Evolutionary conservation across 2,797 vertebrate genomes (phyloP).

Genomic region (Notolepis coatsorum): DNA sequence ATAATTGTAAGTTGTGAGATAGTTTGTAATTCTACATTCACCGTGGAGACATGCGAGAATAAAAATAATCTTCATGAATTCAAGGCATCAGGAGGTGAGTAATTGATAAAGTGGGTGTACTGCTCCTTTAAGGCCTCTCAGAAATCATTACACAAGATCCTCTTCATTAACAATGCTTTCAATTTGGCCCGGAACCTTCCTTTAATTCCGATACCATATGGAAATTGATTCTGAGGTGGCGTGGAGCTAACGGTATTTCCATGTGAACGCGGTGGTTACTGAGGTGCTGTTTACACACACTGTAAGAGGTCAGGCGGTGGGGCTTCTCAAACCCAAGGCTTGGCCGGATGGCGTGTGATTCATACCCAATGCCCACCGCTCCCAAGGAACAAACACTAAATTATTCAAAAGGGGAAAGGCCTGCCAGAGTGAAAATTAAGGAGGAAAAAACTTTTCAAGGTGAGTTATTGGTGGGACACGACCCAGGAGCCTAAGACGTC

Average conservation of each 20-base stretch:
- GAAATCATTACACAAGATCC: not conserved
- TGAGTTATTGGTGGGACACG: slow-evolving; percentile 80
- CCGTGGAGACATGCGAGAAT: no score
- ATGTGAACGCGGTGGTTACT: slow-evolving; percentile 47
- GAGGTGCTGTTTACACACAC: slow-evolving; percentile 58
- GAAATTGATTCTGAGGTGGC: slow-evolving; percentile 32
- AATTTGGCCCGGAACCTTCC: slow-evolving; percentile 37
- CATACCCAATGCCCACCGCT: slow-evolving; percentile 63
- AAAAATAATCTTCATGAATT: no score
- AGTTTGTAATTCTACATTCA: no score
- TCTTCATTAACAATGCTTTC: not conserved
- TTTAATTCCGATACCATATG: slow-evolving; percentile 7
- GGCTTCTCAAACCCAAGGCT: slow-evolving; percentile 53
- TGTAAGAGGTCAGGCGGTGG: slow-evolving; percentile 46
- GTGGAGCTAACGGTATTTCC: slow-evolving; percentile 52
- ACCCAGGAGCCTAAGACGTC: slow-evolving; percentile 72
- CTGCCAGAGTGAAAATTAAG: slow-evolving; percentile 80
- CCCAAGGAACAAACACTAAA: slow-evolving; percentile 74
- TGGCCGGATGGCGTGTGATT: slow-evolving; percentile 60
- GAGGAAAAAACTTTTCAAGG: slow-evolving; percentile 82
- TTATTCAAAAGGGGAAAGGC: slow-evolving; percentile 70
- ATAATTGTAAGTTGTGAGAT: no score
- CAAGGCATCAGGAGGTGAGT: no score
- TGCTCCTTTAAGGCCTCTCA: not conserved
- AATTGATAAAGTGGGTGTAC: no score